These are phyloP conservation scores for Bombus affinis DNA, from an alignment of 1,140 invertebrate genomes.

Conservation along the genomic window DNA sequence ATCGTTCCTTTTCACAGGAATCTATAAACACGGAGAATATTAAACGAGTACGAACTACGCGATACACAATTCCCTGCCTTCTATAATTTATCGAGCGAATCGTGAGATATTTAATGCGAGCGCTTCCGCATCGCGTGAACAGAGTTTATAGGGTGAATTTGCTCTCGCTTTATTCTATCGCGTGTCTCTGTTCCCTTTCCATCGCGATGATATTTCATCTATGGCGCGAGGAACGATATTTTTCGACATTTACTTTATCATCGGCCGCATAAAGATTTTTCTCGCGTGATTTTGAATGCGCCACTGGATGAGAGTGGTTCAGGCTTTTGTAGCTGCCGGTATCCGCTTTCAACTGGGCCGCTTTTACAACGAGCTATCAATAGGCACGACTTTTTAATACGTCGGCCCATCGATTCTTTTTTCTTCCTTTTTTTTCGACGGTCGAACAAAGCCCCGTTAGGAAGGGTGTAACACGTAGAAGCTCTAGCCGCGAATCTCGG, in stretches of 20 bases:
- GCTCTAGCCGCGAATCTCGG: conserved; percentile 38
- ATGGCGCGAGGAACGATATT: conserved; percentile 29
- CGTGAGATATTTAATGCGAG: conserved; percentile 31
- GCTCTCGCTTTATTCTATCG: neutral
- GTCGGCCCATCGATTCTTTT: conserved; percentile 38
- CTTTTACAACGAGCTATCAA: conserved; percentile 67
- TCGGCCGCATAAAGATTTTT: conserved; percentile 49
- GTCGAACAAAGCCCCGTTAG: conserved; percentile 49
- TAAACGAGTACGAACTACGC: too few species aligned
- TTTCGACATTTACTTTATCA: conserved; percentile 55
- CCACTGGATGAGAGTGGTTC: conserved; percentile 44
- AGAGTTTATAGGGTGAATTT: neutral
- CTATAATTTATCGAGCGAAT: conserved; percentile 25
- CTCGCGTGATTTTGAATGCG: conserved; percentile 59
- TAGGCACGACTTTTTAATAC: conserved; percentile 65
- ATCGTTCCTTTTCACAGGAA: too few species aligned
- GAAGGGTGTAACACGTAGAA: conserved; percentile 28
- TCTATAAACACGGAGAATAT: neutral
- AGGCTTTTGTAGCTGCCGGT: conserved; percentile 55
- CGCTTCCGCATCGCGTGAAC: neutral
- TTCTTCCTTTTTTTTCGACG: neutral
- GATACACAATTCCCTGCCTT: conserved; percentile 1
- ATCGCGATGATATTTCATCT: conserved; percentile 35
- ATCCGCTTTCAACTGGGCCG: conserved; percentile 54
- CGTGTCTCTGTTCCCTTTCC: neutral